Conservation (phyloP, 2,113 vertebrate genomes). For the Platichthys flesus region DNA sequence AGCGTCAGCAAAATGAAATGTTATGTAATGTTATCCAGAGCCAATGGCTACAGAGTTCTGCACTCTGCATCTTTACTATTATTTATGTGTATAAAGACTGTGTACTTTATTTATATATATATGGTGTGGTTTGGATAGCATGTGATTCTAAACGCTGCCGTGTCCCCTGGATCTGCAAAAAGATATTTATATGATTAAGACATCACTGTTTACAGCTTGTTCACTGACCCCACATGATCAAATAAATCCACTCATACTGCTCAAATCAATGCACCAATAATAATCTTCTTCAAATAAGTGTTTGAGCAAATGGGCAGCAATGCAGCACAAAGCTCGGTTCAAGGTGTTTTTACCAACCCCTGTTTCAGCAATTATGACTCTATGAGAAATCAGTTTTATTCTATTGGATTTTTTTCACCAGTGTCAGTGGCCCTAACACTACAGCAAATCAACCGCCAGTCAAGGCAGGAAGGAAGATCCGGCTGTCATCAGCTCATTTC, state of each 20-base stretch:
- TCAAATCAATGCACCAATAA: background rate
- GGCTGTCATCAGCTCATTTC: conserved; percentile 44
- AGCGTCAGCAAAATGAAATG: too few species aligned
- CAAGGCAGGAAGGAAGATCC: conserved; percentile 1
- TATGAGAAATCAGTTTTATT: background rate
- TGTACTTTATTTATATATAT: too few species aligned
- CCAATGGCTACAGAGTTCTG: too few species aligned
- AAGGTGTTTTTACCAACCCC: background rate
- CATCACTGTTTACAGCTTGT: background rate
- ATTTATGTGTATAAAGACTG: too few species aligned
- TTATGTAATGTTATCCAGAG: too few species aligned
- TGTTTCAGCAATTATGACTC: too few species aligned
- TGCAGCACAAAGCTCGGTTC: background rate
- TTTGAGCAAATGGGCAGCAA: background rate
- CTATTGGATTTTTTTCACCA: background rate
- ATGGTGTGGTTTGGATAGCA: too few species aligned
- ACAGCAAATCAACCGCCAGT: background rate
- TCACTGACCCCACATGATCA: background rate
- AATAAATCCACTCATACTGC: background rate
- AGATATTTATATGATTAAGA: background rate
- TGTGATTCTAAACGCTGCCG: too few species aligned
- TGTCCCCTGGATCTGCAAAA: too few species aligned
- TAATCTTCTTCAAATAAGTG: background rate
- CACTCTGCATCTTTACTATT: too few species aligned
- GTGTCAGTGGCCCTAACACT: background rate